Percentiles rank a stretch among this genome's conserved stretches.
Conservation (phyloP, 2,797 vertebrate species). For the Myotis pilosus region DNA sequence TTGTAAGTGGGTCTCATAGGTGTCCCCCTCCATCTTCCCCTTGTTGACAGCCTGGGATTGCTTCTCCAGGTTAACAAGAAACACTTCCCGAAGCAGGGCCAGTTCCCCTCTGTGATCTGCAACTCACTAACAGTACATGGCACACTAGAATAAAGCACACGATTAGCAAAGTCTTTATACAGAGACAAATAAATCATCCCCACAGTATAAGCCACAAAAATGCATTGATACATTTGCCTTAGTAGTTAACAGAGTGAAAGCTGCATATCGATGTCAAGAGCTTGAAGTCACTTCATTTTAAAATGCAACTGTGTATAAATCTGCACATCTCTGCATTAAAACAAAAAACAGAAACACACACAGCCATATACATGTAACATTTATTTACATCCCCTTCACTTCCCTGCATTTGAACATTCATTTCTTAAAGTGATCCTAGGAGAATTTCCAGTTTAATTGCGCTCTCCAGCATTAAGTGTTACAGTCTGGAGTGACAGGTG, state of each 20-base stretch:
- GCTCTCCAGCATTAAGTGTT: constrained; percentile 31
- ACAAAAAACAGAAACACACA: no score
- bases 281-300: no score
- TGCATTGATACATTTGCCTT: neutral
- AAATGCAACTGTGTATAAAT: neutral
- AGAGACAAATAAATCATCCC: neutral
- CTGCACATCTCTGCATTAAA: rapidly evolving
- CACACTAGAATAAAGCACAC: rapidly evolving
- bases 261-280: rapidly evolving
- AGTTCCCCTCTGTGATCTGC: rapidly evolving
- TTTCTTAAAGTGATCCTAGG: constrained; percentile 62
- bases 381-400: neutral
- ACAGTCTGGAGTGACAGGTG: constrained; percentile 64
- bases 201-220: rapidly evolving
- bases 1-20: rapidly evolving
- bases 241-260: rapidly evolving
- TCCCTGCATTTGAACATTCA: neutral
- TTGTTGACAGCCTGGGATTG: rapidly evolving
- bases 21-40: neutral
- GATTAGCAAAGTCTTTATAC: rapidly evolving
- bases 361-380: rapidly evolving
- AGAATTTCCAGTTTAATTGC: constrained; percentile 59
- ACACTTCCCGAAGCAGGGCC: rapidly evolving
- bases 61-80: rapidly evolving
- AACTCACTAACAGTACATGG: rapidly evolving